Conservation (phyloP, 2,113 vertebrate species). For the Macaca mulatta region DNA sequence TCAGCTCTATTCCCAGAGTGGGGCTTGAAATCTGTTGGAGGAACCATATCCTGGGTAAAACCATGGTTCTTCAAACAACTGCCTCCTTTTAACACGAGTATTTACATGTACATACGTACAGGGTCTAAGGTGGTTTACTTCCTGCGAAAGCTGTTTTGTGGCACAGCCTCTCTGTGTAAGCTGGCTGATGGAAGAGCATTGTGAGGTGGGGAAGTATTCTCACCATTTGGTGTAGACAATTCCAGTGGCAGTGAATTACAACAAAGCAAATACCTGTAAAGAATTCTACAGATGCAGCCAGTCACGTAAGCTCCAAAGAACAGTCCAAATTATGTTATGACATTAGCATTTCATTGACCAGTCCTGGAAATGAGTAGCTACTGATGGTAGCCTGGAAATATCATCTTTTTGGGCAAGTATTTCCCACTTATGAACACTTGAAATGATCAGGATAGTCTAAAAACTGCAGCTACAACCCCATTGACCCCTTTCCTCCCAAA, state of each 20-base stretch:
- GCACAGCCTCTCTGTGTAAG: neutral
- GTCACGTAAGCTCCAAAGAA: neutral
- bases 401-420: neutral
- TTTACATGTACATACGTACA: fast-evolving
- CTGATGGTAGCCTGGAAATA: neutral
- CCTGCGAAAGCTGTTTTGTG: neutral
- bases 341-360: neutral
- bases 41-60: neutral
- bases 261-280: neutral
- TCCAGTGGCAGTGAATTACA: neutral
- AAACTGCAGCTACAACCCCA: neutral
- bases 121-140: neutral
- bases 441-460: neutral
- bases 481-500: neutral
- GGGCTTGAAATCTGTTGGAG: neutral
- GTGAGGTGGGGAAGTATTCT: neutral
- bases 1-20: neutral
- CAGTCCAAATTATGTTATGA: neutral
- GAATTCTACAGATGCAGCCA: neutral
- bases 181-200: neutral
- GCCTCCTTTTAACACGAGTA: neutral
- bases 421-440: neutral
- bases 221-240: neutral
- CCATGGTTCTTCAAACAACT: neutral
- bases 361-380: neutral